These are phyloP conservation scores for Leptestheria dahalacensis DNA, from an alignment of 1,140 invertebrate species.

Conservation along the genomic window DNA sequence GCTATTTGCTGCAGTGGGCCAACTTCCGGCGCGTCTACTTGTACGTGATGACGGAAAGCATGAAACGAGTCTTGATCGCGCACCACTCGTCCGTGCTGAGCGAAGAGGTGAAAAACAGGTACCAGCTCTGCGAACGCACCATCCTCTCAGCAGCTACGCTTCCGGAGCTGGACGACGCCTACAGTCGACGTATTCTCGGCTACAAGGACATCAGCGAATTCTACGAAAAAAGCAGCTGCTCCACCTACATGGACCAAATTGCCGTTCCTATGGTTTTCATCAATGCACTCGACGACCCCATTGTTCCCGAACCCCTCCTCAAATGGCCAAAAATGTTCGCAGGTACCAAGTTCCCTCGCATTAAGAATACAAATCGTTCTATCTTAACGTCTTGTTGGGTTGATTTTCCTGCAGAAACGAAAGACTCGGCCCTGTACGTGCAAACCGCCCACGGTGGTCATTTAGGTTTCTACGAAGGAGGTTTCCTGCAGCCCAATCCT, in stretches of 20 bases:
- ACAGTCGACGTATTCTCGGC: conserved; percentile 58
- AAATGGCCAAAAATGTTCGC: conserved; percentile 54
- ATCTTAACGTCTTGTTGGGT: too few relatives aligned
- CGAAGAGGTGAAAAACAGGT: conserved; percentile 49
- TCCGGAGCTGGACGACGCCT: conserved; percentile 72
- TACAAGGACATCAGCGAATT: conserved; percentile 59
- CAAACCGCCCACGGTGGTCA: conserved; percentile 79
- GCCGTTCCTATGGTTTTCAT: conserved; percentile 72
- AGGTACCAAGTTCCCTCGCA: conserved; percentile 37
- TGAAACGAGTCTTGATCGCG: conserved; percentile 63
- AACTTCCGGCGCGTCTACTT: conserved; percentile 74
- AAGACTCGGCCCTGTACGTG: conserved; percentile 52
- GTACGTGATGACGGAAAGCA: conserved; percentile 83
- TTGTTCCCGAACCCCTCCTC: conserved; percentile 58
- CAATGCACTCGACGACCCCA: conserved; percentile 74
- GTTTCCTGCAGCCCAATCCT: conserved; percentile 62
- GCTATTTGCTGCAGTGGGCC: conserved; percentile 65
- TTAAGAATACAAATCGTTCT: neutral
- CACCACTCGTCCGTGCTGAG: conserved; percentile 59
- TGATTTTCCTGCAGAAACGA: conserved; percentile 49
- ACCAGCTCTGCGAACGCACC: conserved; percentile 52
- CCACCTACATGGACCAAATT: conserved; percentile 57
- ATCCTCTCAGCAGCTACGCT: conserved; percentile 71
- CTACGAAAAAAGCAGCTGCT: conserved; percentile 65
- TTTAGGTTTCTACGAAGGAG: conserved; percentile 81